Base-by-base conservation (phyloP, 2,888 invertebrate genomes). In the Sarcophaga carnaria region DNA sequence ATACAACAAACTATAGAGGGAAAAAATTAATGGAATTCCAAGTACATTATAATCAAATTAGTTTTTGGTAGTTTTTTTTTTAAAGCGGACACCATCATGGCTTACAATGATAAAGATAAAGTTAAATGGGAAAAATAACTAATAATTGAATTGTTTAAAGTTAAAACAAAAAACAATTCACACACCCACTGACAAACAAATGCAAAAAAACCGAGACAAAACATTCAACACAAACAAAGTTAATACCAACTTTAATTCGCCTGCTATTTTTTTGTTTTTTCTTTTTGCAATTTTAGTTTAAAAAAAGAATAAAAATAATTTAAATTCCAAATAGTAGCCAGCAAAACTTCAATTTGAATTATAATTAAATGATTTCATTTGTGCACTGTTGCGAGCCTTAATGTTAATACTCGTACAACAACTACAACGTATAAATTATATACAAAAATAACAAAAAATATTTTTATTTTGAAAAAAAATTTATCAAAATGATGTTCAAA, bases 31-130 rank as follows among this genome's bases (percentile, higher is more conserved):
- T 83, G 76, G 27, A 83, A 83, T 80, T 80, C 17, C 76, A 80
- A 83, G 72, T 83, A 77, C 63, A 86, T 83, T 86, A 86, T 80
- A 86, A 83, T 83, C 80, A 80, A 86, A 83, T 86, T 86, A 83
- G 80, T 86, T 86, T 86, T 80, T 77, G 76, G 59, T 71, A 83
- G 80, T 80, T 83, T 86, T 49, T 64, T 80, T 83, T 86, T 45
- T 60, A 78, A 71, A 71, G 59, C 83, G 67, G 75, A 81, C 37
- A 69, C 49, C 69, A 69, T 47, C 69, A 59, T 59, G 14, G 54
- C 17, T 17, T 54, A 66, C 47, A 69, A 75, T 64, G 60, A 64
- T 54, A 81, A 66, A 82, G 79, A 76, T 72, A 67, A 86, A 83
- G 72, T 83, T 80, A 70, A 80, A 80, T 77, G 54, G 54, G 17